Conservation (phyloP, 2,113 vertebrate species). For the Halcyon senegalensis region DNA sequence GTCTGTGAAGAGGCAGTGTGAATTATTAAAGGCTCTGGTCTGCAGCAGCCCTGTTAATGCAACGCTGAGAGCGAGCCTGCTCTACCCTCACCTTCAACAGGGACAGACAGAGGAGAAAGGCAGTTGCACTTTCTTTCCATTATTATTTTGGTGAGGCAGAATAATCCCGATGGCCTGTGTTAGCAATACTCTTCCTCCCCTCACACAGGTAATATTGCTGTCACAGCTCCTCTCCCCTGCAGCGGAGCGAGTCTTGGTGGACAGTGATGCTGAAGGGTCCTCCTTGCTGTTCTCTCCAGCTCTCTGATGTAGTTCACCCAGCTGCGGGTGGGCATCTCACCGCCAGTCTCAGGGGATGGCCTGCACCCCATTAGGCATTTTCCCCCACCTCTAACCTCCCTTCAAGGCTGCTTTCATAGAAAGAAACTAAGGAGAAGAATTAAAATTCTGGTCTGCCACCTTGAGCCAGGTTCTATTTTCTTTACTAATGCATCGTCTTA, state of each 20-base stretch:
- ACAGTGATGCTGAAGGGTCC: not conserved
- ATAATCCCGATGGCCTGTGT: not conserved
- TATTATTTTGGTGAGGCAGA: not conserved
- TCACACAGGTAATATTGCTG: not conserved
- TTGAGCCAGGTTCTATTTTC: not conserved
- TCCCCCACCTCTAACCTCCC: not conserved
- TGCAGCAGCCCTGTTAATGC: not conserved
- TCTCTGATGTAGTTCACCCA: not conserved
- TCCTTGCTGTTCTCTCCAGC: not conserved
- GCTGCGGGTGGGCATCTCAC: not conserved
- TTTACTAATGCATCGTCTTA: not conserved
- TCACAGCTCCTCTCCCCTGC: not conserved
- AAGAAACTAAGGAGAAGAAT: not conserved
- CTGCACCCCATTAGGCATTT: not conserved
- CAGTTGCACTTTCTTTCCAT: not conserved
- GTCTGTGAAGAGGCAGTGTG: not conserved
- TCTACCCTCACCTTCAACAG: not conserved
- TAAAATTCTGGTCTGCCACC: not conserved
- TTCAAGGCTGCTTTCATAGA: not conserved
- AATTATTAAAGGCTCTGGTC: not conserved
- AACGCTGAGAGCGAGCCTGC: not conserved
- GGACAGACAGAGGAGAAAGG: not conserved
- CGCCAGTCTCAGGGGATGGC: not conserved
- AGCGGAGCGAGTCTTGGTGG: rapidly evolving
- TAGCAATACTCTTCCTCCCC: not conserved